phyloP scores from a whole-genome alignment of 2,888 invertebrate species.

The Gasteruption jaculator region DNA sequence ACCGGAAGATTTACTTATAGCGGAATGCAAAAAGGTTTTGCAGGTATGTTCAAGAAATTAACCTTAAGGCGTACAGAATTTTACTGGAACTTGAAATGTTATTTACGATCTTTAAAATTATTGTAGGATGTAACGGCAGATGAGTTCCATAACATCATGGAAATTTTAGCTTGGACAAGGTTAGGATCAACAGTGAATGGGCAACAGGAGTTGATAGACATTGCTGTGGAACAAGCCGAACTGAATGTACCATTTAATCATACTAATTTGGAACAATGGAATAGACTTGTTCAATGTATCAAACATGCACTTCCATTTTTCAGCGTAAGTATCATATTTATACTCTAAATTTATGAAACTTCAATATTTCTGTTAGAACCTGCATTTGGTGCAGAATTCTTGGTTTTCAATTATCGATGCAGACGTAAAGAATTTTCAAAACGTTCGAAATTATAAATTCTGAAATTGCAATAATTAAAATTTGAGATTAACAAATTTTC shows the following conservation, averaged over 20 bases:
- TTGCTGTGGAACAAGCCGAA: constrained; percentile 83
- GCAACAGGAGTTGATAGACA: constrained; percentile 80
- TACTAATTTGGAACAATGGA: constrained; percentile 64
- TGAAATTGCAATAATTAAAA: too few relatives aligned
- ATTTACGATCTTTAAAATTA: constrained; percentile 6
- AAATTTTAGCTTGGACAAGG: constrained; percentile 75
- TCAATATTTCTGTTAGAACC: background rate
- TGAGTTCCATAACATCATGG: constrained; percentile 88
- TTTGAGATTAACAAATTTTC: background rate
- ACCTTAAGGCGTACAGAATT: too few relatives aligned
- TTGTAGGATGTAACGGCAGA: constrained; percentile 83
- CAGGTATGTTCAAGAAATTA: constrained; percentile 62
- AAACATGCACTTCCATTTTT: constrained; percentile 83
- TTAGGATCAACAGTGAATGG: constrained; percentile 78
- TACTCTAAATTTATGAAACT: background rate
- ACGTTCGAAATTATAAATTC: too few relatives aligned
- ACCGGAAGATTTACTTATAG: constrained; percentile 77
- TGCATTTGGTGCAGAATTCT: constrained; percentile 6
- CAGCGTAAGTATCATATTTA: constrained; percentile 64
- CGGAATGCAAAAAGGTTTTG: constrained; percentile 81
- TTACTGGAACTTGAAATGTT: too few relatives aligned
- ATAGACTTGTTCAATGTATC: constrained; percentile 76
- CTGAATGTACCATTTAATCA: constrained; percentile 68
- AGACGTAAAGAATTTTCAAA: too few relatives aligned
- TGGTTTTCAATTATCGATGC: constrained; percentile 4